These are phyloP conservation scores for Bungarus multicinctus DNA, from an alignment of 2,113 vertebrate genomes.

Conservation along the genomic window DNA sequence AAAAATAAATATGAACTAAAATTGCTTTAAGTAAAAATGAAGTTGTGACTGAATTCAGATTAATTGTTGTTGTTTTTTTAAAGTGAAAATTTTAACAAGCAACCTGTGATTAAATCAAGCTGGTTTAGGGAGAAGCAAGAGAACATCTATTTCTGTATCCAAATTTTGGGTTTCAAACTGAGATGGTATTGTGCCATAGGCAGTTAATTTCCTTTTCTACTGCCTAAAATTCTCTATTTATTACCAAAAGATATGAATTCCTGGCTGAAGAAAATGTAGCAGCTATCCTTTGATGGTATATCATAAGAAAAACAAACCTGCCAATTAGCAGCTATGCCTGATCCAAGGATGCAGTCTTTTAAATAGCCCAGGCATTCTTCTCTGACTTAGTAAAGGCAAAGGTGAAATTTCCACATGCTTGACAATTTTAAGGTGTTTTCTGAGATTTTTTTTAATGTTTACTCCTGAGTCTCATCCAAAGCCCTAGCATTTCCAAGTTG, in stretches of 20 bases:
- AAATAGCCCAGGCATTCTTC: background rate
- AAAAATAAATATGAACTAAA: background rate
- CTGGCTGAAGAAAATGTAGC: background rate
- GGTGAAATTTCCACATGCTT: background rate
- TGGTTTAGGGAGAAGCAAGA: background rate
- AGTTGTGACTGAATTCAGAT: background rate
- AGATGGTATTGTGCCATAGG: background rate
- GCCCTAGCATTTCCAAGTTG: background rate
- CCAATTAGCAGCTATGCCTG: background rate
- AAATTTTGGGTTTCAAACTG: background rate
- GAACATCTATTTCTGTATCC: background rate
- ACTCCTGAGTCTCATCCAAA: background rate
- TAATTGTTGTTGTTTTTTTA: background rate
- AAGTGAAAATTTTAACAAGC: background rate
- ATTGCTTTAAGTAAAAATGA: background rate
- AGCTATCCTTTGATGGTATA: background rate
- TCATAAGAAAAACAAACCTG: background rate
- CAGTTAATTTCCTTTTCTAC: background rate
- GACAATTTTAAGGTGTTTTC: background rate
- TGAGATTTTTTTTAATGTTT: background rate
- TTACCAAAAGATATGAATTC: background rate
- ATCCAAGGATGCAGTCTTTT: background rate
- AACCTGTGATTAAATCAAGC: background rate
- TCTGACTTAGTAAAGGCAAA: background rate
- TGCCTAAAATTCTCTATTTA: background rate